Conservation (phyloP, 2,113 vertebrate genomes). For the Pan paniscus region DNA sequence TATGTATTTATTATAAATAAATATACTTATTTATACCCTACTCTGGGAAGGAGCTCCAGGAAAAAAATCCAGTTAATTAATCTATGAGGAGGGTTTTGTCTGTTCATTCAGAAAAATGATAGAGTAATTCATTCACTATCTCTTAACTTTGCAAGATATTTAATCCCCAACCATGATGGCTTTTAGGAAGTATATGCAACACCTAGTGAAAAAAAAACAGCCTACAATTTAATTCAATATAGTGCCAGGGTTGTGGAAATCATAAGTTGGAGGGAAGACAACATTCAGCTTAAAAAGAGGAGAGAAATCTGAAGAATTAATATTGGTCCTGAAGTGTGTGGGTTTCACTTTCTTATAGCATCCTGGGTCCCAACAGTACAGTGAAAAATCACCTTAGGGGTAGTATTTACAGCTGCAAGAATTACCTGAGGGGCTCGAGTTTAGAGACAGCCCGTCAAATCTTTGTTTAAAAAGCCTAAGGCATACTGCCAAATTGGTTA, state of each 20-base stretch:
- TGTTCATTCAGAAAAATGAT: not conserved
- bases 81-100: not conserved
- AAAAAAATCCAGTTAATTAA: not conserved
- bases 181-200: not conserved
- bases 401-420: not conserved
- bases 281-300: not conserved
- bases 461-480: constrained; percentile 65
- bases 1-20: not conserved
- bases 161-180: not conserved
- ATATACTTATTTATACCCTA: not conserved
- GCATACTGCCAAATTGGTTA: constrained; percentile 62
- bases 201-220: not conserved
- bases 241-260: not conserved
- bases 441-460: constrained; percentile 50
- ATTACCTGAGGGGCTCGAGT: not conserved
- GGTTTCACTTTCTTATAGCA: not conserved
- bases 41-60: not conserved
- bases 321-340: not conserved
- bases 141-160: constrained; percentile 14
- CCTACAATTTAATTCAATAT: not conserved
- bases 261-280: not conserved
- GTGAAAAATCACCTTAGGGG: constrained; percentile 6
- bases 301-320: not conserved
- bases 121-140: not conserved
- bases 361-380: not conserved